Percentiles rank a stretch among this genome's conserved stretches.
Conservation (phyloP, 2,113 vertebrate species). For the Oreotragus oreotragus region DNA sequence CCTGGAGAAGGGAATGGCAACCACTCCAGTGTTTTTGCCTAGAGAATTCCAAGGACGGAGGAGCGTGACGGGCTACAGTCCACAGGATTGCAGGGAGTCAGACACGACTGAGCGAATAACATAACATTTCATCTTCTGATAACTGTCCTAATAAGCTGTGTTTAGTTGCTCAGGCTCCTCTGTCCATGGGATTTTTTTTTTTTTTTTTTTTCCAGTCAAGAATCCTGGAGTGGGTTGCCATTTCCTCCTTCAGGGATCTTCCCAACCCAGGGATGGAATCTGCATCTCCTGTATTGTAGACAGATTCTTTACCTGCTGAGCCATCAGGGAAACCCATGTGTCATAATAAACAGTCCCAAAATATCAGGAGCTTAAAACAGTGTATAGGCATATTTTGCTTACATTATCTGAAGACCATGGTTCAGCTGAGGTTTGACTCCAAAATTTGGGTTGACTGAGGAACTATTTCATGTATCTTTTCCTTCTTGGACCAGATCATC, state of each 20-base stretch:
- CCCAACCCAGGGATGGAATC: not conserved
- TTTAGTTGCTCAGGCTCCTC: not conserved
- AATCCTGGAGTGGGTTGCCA: not conserved
- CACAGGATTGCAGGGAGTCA: not conserved
- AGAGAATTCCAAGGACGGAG: not conserved
- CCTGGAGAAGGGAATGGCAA: not conserved
- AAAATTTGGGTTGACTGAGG: not conserved
- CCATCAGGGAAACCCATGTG: not conserved
- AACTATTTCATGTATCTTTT: not conserved
- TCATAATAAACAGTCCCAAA: not conserved
- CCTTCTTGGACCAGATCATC: not conserved
- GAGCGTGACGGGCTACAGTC: fast-evolving
- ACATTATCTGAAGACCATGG: not conserved
- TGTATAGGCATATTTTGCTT: not conserved
- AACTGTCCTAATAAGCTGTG: not conserved
- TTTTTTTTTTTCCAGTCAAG: not conserved
- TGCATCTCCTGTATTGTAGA: not conserved
- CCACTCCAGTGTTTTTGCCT: not conserved
- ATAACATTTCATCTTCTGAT: not conserved
- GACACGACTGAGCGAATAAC: fast-evolving
- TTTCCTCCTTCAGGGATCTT: not conserved
- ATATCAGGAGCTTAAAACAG: not conserved
- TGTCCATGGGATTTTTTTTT: not conserved
- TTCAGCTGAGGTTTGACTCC: not conserved
- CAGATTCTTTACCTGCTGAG: not conserved